phyloP scores from a whole-genome alignment of 2,797 vertebrate species.

The Falco peregrinus region DNA sequence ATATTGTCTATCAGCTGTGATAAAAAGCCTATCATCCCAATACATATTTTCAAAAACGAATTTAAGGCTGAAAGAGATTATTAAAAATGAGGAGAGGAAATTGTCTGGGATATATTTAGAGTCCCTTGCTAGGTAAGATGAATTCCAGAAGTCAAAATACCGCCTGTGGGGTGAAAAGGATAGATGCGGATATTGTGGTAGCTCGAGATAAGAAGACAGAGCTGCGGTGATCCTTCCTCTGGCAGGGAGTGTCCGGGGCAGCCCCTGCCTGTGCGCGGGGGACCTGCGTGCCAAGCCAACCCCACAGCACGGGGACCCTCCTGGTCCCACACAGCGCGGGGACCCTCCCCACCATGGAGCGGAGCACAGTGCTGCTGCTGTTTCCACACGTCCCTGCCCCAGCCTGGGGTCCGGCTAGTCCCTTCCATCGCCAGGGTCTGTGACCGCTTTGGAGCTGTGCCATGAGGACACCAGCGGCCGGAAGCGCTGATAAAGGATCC shows the following conservation, averaged over 20 bases:
- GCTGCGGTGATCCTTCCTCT: not conserved
- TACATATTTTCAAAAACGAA: conserved; percentile 42
- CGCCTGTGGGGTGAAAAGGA: conserved; percentile 2
- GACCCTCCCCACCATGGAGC: not conserved
- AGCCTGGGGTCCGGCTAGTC: fast-evolving
- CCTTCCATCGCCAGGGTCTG: not conserved
- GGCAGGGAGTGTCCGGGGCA: fast-evolving
- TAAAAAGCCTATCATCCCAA: conserved; percentile 42
- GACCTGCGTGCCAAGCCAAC: not conserved
- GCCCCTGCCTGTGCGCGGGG: not conserved
- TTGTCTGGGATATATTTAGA: conserved; percentile 40
- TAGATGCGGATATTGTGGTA: not conserved
- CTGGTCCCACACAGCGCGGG: fast-evolving
- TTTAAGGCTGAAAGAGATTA: conserved; percentile 41
- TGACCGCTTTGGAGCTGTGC: not conserved
- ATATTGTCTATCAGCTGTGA: conserved; percentile 35
- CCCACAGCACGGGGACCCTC: fast-evolving
- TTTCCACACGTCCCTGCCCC: no score
- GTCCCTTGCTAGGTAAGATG: conserved; percentile 22
- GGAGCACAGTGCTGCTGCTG: not conserved
- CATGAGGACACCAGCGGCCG: not conserved
- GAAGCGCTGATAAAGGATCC: not conserved
- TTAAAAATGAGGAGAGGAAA: conserved; percentile 53
- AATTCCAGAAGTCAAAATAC: conserved; percentile 37
- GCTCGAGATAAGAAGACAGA: not conserved